Percentiles rank a stretch among this genome's conserved stretches.
Conservation (phyloP, 2,797 vertebrate species). For the Pseudocheirus occidentalis region DNA sequence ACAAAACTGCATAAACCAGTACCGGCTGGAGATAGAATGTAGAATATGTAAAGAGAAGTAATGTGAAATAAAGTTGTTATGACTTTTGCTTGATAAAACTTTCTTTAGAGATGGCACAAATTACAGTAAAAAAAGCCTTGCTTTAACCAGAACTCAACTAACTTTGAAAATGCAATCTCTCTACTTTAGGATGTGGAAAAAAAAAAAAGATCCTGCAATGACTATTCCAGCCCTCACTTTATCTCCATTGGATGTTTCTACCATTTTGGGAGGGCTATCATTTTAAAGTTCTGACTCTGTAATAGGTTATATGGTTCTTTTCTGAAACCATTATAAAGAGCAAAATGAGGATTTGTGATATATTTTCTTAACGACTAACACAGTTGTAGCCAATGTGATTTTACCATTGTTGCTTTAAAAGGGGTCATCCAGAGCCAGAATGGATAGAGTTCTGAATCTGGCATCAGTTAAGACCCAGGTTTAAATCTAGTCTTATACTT, state of each 20-base stretch:
- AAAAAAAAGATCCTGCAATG: not conserved
- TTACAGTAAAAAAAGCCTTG: not conserved
- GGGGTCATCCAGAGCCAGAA: not conserved
- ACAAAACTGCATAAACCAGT: not conserved
- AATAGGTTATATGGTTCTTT: not conserved
- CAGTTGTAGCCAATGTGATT: not conserved
- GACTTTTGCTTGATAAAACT: not conserved
- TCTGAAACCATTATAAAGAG: not conserved
- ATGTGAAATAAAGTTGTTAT: not conserved
- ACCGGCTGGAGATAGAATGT: not conserved
- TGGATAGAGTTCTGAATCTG: not conserved
- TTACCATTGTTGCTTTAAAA: not conserved
- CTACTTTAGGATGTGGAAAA: too few relatives aligned
- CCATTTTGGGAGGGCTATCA: not conserved
- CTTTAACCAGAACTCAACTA: not conserved
- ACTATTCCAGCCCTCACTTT: not conserved
- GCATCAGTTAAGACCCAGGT: not conserved
- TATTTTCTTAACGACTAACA: too few relatives aligned
- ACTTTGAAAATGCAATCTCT: not conserved
- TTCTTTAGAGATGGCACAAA: not conserved
- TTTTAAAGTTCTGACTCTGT: not conserved
- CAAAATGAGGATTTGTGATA: not conserved
- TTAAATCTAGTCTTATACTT: too few relatives aligned
- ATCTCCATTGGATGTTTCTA: not conserved
- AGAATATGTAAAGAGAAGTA: not conserved